Evolutionary conservation across 2,888 invertebrate species (phyloP).

Genomic region (Oegoconia quadripuncta): DNA sequence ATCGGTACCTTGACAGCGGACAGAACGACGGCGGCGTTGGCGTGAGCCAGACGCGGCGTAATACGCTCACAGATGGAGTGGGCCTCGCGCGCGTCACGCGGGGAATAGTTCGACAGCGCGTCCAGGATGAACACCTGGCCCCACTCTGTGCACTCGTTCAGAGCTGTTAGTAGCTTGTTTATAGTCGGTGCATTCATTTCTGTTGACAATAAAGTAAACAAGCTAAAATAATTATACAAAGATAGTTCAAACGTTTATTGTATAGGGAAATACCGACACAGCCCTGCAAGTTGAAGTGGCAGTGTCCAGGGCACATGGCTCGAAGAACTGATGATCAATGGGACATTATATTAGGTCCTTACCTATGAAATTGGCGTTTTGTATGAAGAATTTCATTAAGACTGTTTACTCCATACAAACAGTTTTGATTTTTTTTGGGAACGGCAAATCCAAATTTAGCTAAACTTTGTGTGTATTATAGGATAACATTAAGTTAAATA

Average conservation of each 20-base stretch:
- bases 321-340: neutral
- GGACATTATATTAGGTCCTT: too few relatives aligned
- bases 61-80: constrained; percentile 99
- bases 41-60: constrained; percentile 97
- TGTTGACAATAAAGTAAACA: constrained; percentile 30
- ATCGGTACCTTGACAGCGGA: constrained; percentile 99
- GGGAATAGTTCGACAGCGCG: constrained; percentile 97
- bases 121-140: constrained; percentile 99
- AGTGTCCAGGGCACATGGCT: neutral
- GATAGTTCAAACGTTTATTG: too few relatives aligned
- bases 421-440: too few relatives aligned
- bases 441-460: too few relatives aligned
- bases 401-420: too few relatives aligned
- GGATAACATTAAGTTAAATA: too few relatives aligned
- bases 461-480: too few relatives aligned
- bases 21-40: constrained; percentile 98
- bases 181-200: constrained; percentile 99
- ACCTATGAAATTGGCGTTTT: too few relatives aligned
- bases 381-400: too few relatives aligned
- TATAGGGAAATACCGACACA: too few relatives aligned
- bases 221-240: constrained; percentile 1
- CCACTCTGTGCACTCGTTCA: constrained; percentile 99
- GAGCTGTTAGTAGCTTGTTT: constrained; percentile 97
- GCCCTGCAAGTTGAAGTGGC: neutral
- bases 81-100: constrained; percentile 97